Conservation (phyloP, 2,888 invertebrate species). For the Dicycla oo region DNA sequence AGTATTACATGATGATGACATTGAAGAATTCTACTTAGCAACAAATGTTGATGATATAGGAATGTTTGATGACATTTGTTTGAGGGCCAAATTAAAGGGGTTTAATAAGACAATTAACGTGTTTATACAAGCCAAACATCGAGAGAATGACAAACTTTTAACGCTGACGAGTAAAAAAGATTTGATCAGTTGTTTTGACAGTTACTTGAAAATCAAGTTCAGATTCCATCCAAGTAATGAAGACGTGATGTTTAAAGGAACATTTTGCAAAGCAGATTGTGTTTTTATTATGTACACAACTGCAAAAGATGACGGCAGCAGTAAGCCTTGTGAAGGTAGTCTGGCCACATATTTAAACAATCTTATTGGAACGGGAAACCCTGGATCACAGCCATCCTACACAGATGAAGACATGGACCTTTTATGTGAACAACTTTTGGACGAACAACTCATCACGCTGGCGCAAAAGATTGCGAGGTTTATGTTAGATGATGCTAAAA, state of each 20-base stretch:
- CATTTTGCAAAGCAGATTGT: neutral
- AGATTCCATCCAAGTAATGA: neutral
- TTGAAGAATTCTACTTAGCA: neutral
- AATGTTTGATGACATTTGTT: neutral
- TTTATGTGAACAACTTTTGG: neutral
- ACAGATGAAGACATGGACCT: neutral
- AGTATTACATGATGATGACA: neutral
- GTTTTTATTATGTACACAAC: slow-evolving; percentile 6
- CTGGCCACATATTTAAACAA: neutral
- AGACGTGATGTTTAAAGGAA: slow-evolving; percentile 4
- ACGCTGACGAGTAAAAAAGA: slow-evolving; percentile 7
- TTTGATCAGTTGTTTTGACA: slow-evolving; percentile 1
- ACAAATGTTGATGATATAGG: neutral
- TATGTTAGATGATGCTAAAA: neutral
- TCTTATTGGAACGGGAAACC: neutral
- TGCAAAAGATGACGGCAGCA: slow-evolving; percentile 1
- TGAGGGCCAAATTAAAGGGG: neutral
- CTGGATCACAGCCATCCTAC: neutral
- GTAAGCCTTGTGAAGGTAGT: neutral
- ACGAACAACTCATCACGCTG: neutral
- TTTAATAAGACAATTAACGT: neutral
- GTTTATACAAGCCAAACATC: neutral
- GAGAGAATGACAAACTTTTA: neutral
- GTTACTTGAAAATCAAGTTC: slow-evolving; percentile 2
- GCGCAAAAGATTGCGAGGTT: slow-evolving; percentile 4